These are phyloP conservation scores for Epinotia demarniana DNA, from an alignment of 2,888 invertebrate species.

Conservation along the genomic window DNA sequence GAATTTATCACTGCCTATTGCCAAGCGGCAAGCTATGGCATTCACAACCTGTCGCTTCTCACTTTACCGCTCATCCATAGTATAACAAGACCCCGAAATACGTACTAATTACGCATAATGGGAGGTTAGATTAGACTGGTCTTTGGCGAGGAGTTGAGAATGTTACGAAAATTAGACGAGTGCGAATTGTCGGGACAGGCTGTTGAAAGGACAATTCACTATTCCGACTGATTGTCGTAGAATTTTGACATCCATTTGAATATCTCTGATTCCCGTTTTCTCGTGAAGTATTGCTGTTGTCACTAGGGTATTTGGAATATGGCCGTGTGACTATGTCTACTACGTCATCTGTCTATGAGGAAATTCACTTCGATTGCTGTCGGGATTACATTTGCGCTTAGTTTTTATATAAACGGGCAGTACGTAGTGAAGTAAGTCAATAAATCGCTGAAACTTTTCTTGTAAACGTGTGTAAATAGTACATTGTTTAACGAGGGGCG, in stretches of 20 bases:
- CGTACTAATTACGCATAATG: background rate
- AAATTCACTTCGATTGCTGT: too few species aligned
- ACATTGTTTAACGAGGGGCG: too few species aligned
- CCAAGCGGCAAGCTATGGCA: background rate
- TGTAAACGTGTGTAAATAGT: too few species aligned
- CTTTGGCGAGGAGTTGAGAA: background rate
- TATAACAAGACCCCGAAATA: background rate
- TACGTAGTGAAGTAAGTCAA: too few species aligned
- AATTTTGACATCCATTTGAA: conserved; percentile 9
- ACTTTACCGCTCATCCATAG: background rate
- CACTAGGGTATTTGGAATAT: too few species aligned
- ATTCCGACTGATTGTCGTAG: conserved; percentile 14
- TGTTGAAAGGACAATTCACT: conserved; percentile 24
- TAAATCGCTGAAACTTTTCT: too few species aligned
- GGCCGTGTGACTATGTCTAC: too few species aligned
- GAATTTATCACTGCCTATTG: conserved; percentile 48
- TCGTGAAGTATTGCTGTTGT: too few species aligned
- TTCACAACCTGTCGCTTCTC: conserved; percentile 4
- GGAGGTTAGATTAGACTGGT: background rate
- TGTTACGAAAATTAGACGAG: background rate
- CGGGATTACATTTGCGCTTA: too few species aligned
- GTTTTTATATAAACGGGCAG: too few species aligned
- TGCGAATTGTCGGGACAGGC: background rate
- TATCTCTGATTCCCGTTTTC: background rate
- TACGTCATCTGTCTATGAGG: too few species aligned